Base-by-base conservation (phyloP, 2,797 vertebrate genomes). In the Neosilurus mollespiculum region DNA sequence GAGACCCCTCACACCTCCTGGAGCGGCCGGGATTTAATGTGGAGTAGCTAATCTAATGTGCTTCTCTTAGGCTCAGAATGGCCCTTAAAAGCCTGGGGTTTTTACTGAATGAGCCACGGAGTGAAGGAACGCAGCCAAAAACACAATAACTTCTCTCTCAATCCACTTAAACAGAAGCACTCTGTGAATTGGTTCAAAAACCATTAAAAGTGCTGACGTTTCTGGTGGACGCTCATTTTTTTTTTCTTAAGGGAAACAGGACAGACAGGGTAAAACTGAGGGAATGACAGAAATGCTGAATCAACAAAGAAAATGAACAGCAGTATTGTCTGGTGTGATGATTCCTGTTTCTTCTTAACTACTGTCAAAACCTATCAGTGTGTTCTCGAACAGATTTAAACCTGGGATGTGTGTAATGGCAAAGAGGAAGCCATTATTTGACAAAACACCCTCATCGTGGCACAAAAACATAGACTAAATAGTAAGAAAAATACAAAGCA, bases 111-210 rank as follows among this genome's bases (percentile, higher is more conserved):
- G 72, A 82, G 85, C n/a, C 77, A 49, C 70, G 2, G 58, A 89
- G 81, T 83, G 34, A 90, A 89, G 84, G 82, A 89, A 82, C 72
- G 78, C 75, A 37, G 80, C 75, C 86, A 75, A 87, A 88, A 82
- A 85, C 61, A 71, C 84, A 88, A 87, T 71, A 86, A 82, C 53
- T 75, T 85, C 54, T 56, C 34, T 70, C 61, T 79, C n/a, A 82
- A 86, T 85, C 84, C 82, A 85, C 83, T 88, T 87, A 84, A 85
- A 84, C 83, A 81, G 34, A 85, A 70, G 82, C 67, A 83, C 76
- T 88, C 81, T 73, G 81, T 86, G 83, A 89, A 84, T 87, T 82
- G 80, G 73, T 62, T 56, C 70, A 61, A 82, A 75, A 84, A 56
- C 30, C 67, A 30, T 43, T 84, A 59, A 83, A 87, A 86, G 22